These are phyloP conservation scores for Trogon surrucura DNA, from an alignment of 2,113 vertebrate genomes.

Conservation along the genomic window DNA sequence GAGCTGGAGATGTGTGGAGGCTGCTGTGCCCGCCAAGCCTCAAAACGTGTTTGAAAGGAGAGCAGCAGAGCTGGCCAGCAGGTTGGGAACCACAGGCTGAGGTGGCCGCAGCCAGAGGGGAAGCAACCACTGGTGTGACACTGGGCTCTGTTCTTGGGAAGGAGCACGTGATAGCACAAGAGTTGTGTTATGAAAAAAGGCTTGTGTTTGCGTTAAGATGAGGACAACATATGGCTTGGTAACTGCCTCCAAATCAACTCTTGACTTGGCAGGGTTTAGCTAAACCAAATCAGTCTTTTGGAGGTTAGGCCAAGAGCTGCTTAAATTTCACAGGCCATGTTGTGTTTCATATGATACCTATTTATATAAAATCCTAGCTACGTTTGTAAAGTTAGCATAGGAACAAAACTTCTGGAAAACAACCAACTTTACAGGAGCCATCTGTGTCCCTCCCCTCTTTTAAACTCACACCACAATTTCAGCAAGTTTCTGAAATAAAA, in stretches of 20 bases:
- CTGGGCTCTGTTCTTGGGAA: background rate
- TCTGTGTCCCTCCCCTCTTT: background rate
- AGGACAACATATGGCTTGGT: constrained; percentile 34
- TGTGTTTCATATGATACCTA: constrained; percentile 25
- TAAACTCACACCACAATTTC: background rate
- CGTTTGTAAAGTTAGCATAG: constrained; percentile 5
- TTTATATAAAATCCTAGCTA: constrained; percentile 53
- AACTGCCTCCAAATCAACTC: constrained; percentile 39
- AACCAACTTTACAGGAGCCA: constrained; percentile 18
- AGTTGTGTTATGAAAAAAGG: background rate
- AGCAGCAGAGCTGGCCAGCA: background rate
- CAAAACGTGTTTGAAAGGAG: background rate
- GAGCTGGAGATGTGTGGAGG: background rate
- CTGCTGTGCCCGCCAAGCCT: background rate
- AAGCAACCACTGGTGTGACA: background rate
- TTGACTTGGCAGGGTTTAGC: constrained; percentile 44
- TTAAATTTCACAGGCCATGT: constrained; percentile 38
- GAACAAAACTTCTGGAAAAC: constrained; percentile 47
- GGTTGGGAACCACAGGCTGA: background rate
- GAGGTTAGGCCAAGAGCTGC: constrained; percentile 35
- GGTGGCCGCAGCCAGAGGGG: background rate
- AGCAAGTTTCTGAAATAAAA: background rate
- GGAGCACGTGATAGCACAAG: background rate
- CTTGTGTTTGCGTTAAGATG: background rate
- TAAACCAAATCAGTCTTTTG: constrained; percentile 22